A percentile compares a stretch with the other conserved stretches of the same genome.
Conservation (phyloP, 2,797 vertebrate genomes). For the Glossophaga mutica region DNA sequence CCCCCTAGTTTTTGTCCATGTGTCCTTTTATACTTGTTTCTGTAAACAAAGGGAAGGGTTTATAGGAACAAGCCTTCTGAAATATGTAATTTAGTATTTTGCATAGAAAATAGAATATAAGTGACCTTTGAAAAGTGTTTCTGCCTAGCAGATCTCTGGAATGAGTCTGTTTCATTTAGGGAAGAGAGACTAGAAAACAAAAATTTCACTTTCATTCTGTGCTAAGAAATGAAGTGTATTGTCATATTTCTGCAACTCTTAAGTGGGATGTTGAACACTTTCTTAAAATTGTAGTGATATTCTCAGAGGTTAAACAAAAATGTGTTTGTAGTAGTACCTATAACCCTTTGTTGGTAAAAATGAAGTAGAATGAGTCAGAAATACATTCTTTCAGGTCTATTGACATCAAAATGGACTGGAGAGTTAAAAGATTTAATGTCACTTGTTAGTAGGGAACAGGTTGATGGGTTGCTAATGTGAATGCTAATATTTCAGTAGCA, state of each 20-base stretch:
- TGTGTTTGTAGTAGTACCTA: not conserved
- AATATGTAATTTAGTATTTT: slow-evolving; percentile 43
- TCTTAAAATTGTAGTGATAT: not conserved
- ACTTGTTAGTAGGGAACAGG: not conserved
- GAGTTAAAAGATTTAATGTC: slow-evolving; percentile 29
- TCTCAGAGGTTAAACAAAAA: slow-evolving; percentile 35
- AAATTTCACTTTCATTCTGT: slow-evolving; percentile 16
- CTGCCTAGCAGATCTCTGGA: not conserved
- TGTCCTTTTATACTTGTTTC: no score
- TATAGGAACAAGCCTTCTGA: slow-evolving; percentile 22
- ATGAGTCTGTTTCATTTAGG: slow-evolving; percentile 24
- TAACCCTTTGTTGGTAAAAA: not conserved
- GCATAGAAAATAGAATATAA: slow-evolving; percentile 49
- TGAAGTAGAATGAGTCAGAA: not conserved
- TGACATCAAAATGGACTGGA: slow-evolving; percentile 45
- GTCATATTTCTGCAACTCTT: not conserved
- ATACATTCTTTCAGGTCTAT: slow-evolving; percentile 33
- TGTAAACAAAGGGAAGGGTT: no score
- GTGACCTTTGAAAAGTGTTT: slow-evolving; percentile 47
- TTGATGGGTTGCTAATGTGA: slow-evolving; percentile 2
- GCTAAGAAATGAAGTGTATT: not conserved
- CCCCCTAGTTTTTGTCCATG: no score
- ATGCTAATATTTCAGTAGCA: slow-evolving; percentile 19
- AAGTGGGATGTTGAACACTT: slow-evolving; percentile 13
- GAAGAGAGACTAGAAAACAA: not conserved